These are phyloP conservation scores for Paratilapia polleni DNA, from an alignment of 2,113 vertebrate species.

Conservation along the genomic window DNA sequence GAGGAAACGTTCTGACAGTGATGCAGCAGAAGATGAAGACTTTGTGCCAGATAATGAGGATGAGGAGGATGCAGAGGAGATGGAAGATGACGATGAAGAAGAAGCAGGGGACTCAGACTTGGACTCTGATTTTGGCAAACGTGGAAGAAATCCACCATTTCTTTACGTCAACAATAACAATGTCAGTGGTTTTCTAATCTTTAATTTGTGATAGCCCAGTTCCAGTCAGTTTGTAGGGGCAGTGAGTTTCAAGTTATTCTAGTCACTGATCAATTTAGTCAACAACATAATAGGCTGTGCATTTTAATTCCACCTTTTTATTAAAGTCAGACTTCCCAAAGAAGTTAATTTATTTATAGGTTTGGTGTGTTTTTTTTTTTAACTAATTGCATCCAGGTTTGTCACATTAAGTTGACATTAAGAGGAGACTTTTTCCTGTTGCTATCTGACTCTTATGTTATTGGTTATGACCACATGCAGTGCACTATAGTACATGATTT, in stretches of 20 bases:
- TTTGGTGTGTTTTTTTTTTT: no score
- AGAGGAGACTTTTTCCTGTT: not conserved
- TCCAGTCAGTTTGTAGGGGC: not conserved
- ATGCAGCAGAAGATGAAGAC: constrained; percentile 78
- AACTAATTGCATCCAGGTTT: not conserved
- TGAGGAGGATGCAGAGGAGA: constrained; percentile 75
- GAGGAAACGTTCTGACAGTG: constrained; percentile 61
- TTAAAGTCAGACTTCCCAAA: no score
- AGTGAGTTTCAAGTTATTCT: not conserved
- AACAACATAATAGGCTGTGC: not conserved
- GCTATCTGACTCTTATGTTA: not conserved
- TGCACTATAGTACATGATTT: not conserved
- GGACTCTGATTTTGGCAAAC: not conserved
- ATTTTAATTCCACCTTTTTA: not conserved
- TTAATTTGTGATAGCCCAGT: not conserved
- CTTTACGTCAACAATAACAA: not conserved
- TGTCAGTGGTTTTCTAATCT: constrained; percentile 12
- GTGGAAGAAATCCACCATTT: not conserved
- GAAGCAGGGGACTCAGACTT: constrained; percentile 22
- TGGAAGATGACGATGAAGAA: constrained; percentile 76
- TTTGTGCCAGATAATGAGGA: constrained; percentile 81
- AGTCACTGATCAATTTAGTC: not conserved
- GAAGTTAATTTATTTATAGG: no score
- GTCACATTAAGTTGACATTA: not conserved
- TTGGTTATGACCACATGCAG: not conserved